These are phyloP conservation scores for Orthosia cruda DNA, from an alignment of 2,888 invertebrate species.

Conservation along the genomic window DNA sequence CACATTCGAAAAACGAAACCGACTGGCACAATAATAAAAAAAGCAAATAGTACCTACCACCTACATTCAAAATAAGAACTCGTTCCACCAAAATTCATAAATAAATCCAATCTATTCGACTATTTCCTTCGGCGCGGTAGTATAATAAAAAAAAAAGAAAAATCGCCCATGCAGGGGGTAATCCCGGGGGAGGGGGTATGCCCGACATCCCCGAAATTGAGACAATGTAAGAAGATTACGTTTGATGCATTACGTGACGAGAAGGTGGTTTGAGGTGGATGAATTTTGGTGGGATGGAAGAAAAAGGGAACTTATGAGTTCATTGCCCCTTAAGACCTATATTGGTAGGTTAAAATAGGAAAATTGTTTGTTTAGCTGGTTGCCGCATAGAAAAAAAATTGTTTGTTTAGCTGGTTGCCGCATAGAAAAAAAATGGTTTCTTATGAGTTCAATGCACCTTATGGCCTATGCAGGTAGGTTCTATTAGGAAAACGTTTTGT, in stretches of 20 bases:
- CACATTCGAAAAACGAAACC: background rate
- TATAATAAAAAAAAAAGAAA: constrained; percentile 77
- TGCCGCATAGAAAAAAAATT: background rate
- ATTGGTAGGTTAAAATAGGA: background rate
- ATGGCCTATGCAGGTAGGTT: background rate
- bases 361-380: background rate
- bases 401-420: background rate
- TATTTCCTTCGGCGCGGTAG: constrained; percentile 60
- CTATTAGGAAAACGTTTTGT: too few relatives aligned
- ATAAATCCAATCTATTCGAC: constrained; percentile 67
- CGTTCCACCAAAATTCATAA: constrained; percentile 56
- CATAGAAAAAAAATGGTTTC: background rate
- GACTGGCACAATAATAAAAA: background rate
- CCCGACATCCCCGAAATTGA: constrained; percentile 80
- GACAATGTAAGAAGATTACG: constrained; percentile 90
- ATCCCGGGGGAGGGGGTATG: constrained; percentile 77
- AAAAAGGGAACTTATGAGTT: constrained; percentile 18
- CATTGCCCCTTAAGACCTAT: constrained; percentile 12
- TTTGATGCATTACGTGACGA: constrained; percentile 88
- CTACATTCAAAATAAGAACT: constrained; percentile 44
- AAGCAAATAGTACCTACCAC: background rate
- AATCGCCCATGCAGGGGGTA: constrained; percentile 75
- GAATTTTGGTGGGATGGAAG: constrained; percentile 38
- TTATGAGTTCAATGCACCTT: background rate
- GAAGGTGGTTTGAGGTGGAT: constrained; percentile 62